phyloP scores from a whole-genome alignment of 1,140 invertebrate genomes.

The Onthophagus taurus region DNA sequence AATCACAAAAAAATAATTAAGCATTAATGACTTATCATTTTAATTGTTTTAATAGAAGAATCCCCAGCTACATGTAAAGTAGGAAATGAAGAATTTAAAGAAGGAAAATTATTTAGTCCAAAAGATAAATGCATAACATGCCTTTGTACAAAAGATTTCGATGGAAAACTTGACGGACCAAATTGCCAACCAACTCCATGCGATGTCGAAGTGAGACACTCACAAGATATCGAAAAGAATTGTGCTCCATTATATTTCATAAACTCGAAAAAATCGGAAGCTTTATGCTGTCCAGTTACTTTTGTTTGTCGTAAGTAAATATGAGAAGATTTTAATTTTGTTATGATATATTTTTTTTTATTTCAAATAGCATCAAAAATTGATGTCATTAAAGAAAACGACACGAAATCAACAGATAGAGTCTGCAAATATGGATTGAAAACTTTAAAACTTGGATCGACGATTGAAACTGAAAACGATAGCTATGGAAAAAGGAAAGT shows the following conservation, averaged over 20 bases:
- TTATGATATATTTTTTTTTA: neutral
- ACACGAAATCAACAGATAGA: no score
- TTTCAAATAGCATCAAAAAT: neutral
- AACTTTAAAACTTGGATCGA: no score
- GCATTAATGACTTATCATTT: no score
- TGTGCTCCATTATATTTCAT: conserved; percentile 21
- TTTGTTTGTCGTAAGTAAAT: conserved; percentile 13
- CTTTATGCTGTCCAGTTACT: conserved; percentile 11
- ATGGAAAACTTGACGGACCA: conserved; percentile 20
- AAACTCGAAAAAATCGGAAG: neutral
- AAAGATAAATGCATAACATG: conserved; percentile 23
- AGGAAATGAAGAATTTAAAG: conserved; percentile 18
- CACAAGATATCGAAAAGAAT: conserved; percentile 17
- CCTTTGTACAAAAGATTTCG: conserved; percentile 25
- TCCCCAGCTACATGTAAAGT: conserved; percentile 25
- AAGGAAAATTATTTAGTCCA: conserved; percentile 23
- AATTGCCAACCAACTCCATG: conserved; percentile 21
- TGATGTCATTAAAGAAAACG: no score
- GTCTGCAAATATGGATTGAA: no score
- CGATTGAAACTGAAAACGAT: no score
- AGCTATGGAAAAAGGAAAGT: no score
- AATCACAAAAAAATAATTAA: no score
- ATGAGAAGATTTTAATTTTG: neutral
- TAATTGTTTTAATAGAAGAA: no score
- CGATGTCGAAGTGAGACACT: conserved; percentile 14